Evolutionary conservation across 2,113 vertebrate genomes (phyloP).

Genomic region (Cavia aperea): DNA sequence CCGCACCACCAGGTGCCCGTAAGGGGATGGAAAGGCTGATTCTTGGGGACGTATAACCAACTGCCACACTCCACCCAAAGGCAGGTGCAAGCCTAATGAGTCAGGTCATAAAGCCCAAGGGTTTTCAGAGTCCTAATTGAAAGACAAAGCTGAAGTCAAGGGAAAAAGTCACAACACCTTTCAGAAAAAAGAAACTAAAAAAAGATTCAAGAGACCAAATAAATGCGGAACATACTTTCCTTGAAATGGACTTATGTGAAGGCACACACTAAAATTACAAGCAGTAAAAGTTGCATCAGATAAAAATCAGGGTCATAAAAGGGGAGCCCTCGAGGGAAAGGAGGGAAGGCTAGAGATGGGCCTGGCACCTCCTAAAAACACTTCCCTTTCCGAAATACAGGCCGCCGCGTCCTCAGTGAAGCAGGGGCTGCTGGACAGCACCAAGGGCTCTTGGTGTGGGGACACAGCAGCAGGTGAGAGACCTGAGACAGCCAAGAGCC

Average conservation of each 20-base stretch:
- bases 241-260: conserved; percentile 5
- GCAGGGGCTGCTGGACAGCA: not conserved
- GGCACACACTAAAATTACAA: not conserved
- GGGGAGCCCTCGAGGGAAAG: not conserved
- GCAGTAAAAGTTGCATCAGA: not conserved
- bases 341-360: not conserved
- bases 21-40: not conserved
- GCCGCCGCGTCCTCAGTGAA: not conserved
- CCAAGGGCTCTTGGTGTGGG: not conserved
- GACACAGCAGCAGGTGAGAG: not conserved
- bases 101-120: not conserved
- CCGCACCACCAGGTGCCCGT: too few relatives aligned
- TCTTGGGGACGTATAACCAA: too few relatives aligned
- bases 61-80: not conserved
- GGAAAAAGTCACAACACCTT: not conserved
- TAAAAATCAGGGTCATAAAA: conserved; percentile 15
- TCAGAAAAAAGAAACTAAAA: not conserved
- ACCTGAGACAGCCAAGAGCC: not conserved
- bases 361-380: not conserved
- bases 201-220: not conserved
- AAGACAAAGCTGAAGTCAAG: conserved; percentile 14
- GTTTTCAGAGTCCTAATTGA: not conserved
- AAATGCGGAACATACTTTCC: conserved; percentile 30
- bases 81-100: not conserved
- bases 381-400: not conserved